Conservation (phyloP, 2,797 vertebrate species). For the Pangasius macronema region DNA sequence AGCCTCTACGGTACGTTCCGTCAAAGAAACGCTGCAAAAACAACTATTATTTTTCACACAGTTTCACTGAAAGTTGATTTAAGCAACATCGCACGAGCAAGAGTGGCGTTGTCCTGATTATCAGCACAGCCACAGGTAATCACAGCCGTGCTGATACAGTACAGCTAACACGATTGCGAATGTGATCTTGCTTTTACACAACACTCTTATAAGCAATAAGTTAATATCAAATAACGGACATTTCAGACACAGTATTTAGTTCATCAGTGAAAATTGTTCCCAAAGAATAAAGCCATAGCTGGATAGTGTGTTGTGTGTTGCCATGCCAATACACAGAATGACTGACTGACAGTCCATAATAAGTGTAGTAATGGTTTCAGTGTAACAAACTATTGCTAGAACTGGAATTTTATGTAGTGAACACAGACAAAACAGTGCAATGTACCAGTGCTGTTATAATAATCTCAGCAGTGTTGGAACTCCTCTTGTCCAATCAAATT, state of each 20-base stretch:
- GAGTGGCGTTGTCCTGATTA: neutral
- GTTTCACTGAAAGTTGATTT: too few species aligned
- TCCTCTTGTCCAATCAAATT: neutral
- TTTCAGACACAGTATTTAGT: neutral
- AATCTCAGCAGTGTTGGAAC: neutral
- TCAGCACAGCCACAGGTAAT: neutral
- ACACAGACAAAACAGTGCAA: neutral
- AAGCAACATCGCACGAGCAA: neutral
- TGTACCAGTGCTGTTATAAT: neutral
- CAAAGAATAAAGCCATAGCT: neutral
- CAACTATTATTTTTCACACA: neutral
- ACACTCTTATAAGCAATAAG: neutral
- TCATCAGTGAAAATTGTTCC: neutral
- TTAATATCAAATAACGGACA: neutral
- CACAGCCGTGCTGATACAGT: too few species aligned
- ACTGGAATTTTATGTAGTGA: neutral
- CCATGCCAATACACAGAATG: neutral
- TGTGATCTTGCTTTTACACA: neutral
- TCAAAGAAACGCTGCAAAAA: neutral
- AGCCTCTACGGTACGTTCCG: conserved; percentile 77
- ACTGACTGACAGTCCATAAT: neutral
- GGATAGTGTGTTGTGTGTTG: too few species aligned
- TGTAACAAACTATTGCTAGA: neutral
- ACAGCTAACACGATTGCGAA: too few species aligned
- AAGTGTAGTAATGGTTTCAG: neutral